These are phyloP conservation scores for Pyrochroa serraticornis DNA, from an alignment of 2,888 invertebrate species.

Conservation along the genomic window DNA sequence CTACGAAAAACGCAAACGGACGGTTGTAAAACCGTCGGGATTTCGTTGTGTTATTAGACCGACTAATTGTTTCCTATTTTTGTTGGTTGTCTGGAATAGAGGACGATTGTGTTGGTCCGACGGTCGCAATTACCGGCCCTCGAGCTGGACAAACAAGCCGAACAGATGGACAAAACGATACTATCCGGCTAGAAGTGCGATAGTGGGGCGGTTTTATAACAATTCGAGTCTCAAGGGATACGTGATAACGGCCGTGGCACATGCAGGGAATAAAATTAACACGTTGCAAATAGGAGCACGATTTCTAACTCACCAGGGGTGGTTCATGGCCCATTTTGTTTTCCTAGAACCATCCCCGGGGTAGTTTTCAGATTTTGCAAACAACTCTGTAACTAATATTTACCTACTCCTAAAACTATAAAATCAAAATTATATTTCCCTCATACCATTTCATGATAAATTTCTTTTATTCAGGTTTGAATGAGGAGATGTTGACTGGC, in stretches of 20 bases:
- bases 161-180: slow-evolving; percentile 16
- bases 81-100: slow-evolving; percentile 15
- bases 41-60: not conserved
- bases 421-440: too few relatives aligned
- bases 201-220: slow-evolving; percentile 17
- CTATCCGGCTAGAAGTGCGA: slow-evolving; percentile 6
- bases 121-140: slow-evolving; percentile 17
- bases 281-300: not conserved
- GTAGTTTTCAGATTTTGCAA: too few relatives aligned
- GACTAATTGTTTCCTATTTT: slow-evolving; percentile 19
- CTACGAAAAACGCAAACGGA: not conserved
- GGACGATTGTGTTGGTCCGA: slow-evolving; percentile 14
- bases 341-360: not conserved
- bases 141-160: slow-evolving; percentile 4
- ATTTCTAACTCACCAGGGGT: not conserved
- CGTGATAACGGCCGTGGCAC: too few relatives aligned
- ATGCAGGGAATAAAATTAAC: not conserved
- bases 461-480: too few relatives aligned
- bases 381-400: too few relatives aligned
- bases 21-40: not conserved
- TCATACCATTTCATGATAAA: too few relatives aligned
- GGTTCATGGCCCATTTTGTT: not conserved
- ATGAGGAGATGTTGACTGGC: too few relatives aligned
- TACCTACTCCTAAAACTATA: too few relatives aligned
- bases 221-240: slow-evolving; percentile 9